Evolutionary conservation across 53 echinoderm and acorn worm genomes (phyloP).

Genomic region (Mesocentrotus franciscanus): DNA sequence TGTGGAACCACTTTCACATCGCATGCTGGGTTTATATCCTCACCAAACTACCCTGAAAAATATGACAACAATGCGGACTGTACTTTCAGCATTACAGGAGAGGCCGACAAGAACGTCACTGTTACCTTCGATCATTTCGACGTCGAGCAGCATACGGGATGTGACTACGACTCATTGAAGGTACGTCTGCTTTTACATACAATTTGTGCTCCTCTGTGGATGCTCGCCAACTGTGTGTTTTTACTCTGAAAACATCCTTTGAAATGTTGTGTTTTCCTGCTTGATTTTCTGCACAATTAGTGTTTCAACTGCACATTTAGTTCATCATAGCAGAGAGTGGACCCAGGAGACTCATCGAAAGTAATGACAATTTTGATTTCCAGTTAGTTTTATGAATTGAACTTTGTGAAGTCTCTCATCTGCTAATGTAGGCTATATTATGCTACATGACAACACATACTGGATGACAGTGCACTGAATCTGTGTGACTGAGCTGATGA

Average conservation of each 20-base stretch:
- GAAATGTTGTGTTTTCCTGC: background rate
- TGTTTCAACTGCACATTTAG: background rate
- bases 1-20: background rate
- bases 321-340: no score
- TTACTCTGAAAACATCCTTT: background rate
- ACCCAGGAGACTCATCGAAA: no score
- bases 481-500: no score
- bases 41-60: constrained; percentile 23
- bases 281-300: background rate
- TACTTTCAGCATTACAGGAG: background rate
- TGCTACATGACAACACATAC: no score
- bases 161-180: constrained; percentile 13
- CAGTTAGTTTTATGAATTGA: no score
- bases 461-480: no score
- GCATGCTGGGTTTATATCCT: background rate
- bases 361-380: no score
- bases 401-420: no score
- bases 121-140: constrained; percentile 18
- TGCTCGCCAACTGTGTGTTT: background rate
- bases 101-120: background rate
- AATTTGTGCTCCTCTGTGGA: background rate
- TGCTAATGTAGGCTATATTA: no score
- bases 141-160: constrained; percentile 18
- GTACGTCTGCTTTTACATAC: background rate
- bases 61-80: constrained; percentile 18